A percentile compares a stretch with the other conserved stretches of the same genome.
Conservation (phyloP, 2,113 vertebrate genomes). For the Orientallactaga bullata region DNA sequence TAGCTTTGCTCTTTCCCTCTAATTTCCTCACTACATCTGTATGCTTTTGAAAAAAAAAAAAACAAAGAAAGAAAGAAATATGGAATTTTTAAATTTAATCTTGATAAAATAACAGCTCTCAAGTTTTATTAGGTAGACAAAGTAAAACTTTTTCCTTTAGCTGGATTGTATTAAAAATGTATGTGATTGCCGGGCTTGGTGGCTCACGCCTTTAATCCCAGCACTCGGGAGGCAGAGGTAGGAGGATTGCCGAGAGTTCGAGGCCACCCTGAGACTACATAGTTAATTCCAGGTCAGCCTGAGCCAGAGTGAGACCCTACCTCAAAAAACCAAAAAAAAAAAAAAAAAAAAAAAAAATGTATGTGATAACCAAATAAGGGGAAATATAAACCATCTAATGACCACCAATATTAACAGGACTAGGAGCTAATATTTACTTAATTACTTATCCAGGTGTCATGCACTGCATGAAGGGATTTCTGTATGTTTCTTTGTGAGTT, state of each 20-base stretch:
- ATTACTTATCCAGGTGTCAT: not conserved
- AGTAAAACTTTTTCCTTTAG: conserved; percentile 21
- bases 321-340: too few species aligned
- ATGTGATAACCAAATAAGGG: not conserved
- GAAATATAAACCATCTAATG: conserved; percentile 18
- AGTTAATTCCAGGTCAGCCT: too few species aligned
- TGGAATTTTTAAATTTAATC: conserved; percentile 12
- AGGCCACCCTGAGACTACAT: too few species aligned
- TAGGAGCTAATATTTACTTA: not conserved
- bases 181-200: too few species aligned
- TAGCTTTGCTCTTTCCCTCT: not conserved
- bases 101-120: conserved; percentile 17
- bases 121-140: not conserved
- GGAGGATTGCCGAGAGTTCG: too few species aligned
- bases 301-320: too few species aligned
- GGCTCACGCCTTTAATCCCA: too few species aligned
- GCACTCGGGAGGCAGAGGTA: too few species aligned
- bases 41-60: not conserved
- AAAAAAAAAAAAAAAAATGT: too few species aligned
- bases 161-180: conserved; percentile 15
- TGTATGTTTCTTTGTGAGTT: not conserved
- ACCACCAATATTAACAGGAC: conserved; percentile 20
- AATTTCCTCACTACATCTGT: not conserved
- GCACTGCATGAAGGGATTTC: not conserved
- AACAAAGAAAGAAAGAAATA: too few species aligned